A percentile compares a stretch with the other conserved stretches of the same genome.
Conservation (phyloP, 2,888 invertebrate species). For the Sussaba pulchella region DNA sequence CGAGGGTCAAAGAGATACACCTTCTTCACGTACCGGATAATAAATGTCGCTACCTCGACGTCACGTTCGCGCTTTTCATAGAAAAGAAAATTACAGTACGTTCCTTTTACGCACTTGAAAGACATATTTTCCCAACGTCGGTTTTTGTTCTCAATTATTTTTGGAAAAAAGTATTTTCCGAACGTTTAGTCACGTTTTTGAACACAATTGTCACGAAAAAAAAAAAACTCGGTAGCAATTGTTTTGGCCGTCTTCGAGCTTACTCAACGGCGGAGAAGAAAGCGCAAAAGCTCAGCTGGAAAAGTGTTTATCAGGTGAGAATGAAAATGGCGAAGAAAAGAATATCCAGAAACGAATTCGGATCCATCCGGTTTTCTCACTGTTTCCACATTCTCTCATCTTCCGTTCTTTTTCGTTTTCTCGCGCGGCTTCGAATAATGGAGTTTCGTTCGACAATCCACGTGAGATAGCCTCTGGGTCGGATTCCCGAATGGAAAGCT, state of each 20-base stretch:
- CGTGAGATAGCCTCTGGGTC: constrained; percentile 41
- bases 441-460: constrained; percentile 60
- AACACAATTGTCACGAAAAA: too few relatives aligned
- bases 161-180: too few relatives aligned
- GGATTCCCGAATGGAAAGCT: constrained; percentile 60
- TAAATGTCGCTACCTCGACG: constrained; percentile 6
- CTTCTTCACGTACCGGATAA: constrained; percentile 7
- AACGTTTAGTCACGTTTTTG: too few relatives aligned
- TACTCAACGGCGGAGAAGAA: too few relatives aligned
- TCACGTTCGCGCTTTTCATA: constrained; percentile 46
- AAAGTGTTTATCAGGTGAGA: neutral
- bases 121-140: constrained; percentile 27
- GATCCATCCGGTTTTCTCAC: constrained; percentile 17
- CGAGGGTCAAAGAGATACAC: constrained; percentile 29
- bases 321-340: constrained; percentile 1
- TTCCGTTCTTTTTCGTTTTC: constrained; percentile 18
- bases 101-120: constrained; percentile 15
- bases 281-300: neutral
- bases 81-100: neutral
- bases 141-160: too few relatives aligned
- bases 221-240: too few relatives aligned
- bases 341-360: neutral
- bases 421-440: constrained; percentile 54
- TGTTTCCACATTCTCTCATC: constrained; percentile 8
- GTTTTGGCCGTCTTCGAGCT: too few relatives aligned